Percentiles rank a stretch among this genome's conserved stretches.
Conservation (phyloP, 2,797 vertebrate genomes). For the Oceanodroma leucorhoa region DNA sequence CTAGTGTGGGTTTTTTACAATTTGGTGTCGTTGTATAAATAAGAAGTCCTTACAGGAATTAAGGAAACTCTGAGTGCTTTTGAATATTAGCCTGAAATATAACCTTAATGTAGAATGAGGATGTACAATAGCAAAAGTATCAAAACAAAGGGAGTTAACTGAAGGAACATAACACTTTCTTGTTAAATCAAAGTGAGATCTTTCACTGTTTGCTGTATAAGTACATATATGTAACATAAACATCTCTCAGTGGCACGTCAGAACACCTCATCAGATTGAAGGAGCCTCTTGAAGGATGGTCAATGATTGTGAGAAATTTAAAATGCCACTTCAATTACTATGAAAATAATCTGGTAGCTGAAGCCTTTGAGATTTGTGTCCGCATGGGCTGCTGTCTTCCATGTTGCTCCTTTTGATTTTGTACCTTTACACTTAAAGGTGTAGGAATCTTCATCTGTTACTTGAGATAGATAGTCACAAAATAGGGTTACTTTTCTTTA, state of each 20-base stretch:
- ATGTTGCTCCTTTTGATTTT: not conserved
- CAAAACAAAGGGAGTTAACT: not conserved
- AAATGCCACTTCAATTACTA: not conserved
- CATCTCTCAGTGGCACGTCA: not conserved
- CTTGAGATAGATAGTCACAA: not conserved
- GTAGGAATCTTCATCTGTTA: not conserved
- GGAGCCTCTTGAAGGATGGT: rapidly evolving
- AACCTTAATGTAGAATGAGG: not conserved
- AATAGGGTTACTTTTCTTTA: not conserved
- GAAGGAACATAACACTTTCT: not conserved
- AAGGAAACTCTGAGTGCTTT: not conserved
- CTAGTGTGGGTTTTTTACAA: rapidly evolving
- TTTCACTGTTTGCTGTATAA: not conserved
- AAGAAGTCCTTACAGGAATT: not conserved
- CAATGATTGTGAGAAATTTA: not conserved
- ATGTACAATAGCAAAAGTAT: not conserved
- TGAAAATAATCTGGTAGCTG: not conserved
- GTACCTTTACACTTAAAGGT: not conserved
- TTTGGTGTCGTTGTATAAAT: rapidly evolving
- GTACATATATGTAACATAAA: not conserved
- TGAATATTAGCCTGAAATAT: not conserved
- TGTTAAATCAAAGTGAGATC: not conserved
- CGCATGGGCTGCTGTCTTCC: not conserved
- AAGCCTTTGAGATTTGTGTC: not conserved
- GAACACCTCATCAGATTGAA: not conserved